These are phyloP conservation scores for Polydrusus pterygomalis DNA, from an alignment of 2,888 invertebrate genomes.

Conservation along the genomic window DNA sequence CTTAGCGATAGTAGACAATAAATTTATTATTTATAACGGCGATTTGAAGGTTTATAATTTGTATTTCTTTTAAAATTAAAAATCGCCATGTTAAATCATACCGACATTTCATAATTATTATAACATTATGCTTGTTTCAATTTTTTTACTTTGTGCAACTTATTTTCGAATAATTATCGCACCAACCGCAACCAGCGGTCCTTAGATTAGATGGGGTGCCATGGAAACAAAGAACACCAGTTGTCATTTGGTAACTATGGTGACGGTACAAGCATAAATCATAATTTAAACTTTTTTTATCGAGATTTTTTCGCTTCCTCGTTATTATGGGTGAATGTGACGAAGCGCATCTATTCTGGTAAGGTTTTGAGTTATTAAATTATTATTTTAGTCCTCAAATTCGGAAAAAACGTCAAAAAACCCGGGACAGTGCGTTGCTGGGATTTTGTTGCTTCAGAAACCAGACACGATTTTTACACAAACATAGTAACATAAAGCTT, in stretches of 20 bases:
- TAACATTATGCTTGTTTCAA: no score
- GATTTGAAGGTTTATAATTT: no score
- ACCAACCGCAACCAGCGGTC: no score
- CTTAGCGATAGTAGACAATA: no score
- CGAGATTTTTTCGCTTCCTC: neutral
- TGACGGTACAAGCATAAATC: constrained; percentile 3
- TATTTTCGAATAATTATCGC: no score
- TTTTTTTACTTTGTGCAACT: no score
- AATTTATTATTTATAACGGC: no score
- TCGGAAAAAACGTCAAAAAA: neutral
- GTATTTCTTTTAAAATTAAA: no score
- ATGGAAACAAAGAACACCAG: constrained; percentile 41
- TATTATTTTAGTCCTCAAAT: neutral
- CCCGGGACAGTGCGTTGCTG: constrained; percentile 11
- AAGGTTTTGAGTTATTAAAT: constrained; percentile 16
- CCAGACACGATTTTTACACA: constrained; percentile 21
- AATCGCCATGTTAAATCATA: no score
- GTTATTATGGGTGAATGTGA: constrained; percentile 27
- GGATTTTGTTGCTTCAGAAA: constrained; percentile 42
- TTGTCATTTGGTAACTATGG: constrained; percentile 16
- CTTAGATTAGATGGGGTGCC: constrained; percentile 18
- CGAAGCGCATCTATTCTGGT: constrained; percentile 43
- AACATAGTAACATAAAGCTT: constrained; percentile 17
- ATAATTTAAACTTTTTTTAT: neutral
- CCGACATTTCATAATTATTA: no score